Base-by-base conservation (phyloP, 2,888 invertebrate species). In the Entomobrya multifasciata region DNA sequence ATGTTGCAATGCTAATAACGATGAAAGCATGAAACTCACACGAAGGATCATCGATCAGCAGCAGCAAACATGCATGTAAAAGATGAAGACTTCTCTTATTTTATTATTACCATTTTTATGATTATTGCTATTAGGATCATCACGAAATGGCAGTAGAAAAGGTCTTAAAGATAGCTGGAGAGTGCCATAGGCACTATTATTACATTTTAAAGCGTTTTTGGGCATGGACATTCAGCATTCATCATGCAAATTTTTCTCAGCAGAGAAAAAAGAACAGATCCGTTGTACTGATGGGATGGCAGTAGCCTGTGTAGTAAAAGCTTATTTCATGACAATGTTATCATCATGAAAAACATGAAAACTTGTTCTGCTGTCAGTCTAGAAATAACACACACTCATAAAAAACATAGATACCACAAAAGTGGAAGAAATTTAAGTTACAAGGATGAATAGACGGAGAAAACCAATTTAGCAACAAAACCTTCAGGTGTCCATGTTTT, bases 381-480 rank as follows among this genome's bases (percentile, higher is more conserved):
- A 47, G 72, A 72, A 72, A 72, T 72, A 72, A 49, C 25, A 70
- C 20, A 10, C 65, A n/a, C n/a, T n/a, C n/a, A n/a, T n/a, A n/a
- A n/a, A n/a, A n/a, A n/a, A n/a, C n/a, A n/a, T n/a, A n/a, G n/a
- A n/a, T n/a, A n/a, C n/a, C n/a, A n/a, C n/a, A n/a, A n/a, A n/a
- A n/a, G n/a, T n/a, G n/a, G n/a, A n/a, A n/a, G n/a, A n/a, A n/a
- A n/a, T n/a, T n/a, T n/a, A n/a, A n/a, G n/a, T n/a, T n/a, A n/a
- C n/a, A n/a, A n/a, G n/a, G n/a, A 44, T 44, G 44, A 41, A 67
- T 67, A 44, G 20, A 70, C 72, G 49, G 72, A 72, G 72, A 72
- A 72, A 72, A 72, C 72, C 72, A 72, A 72, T 72, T 72, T 72
- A 72, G 72, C 72, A 72, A 47, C 72, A 72, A 47, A 72, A n/a